Evolutionary conservation across 2,888 invertebrate species (phyloP).

Genomic region (Holacanthella duospinosa): DNA sequence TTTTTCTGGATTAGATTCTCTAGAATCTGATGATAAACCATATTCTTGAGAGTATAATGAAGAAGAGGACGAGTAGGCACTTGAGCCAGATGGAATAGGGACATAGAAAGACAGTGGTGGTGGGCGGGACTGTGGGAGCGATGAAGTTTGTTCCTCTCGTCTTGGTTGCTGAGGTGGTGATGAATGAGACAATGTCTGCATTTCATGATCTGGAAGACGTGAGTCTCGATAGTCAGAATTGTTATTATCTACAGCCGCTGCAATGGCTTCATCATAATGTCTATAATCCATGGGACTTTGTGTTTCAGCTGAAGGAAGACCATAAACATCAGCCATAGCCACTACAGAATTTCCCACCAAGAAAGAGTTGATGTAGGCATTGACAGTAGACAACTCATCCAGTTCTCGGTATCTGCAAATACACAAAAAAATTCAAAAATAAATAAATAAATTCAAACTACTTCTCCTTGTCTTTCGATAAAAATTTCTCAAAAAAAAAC

Average conservation of each 20-base stretch:
- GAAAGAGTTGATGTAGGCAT: conserved; percentile 1
- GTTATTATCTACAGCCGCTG: not conserved
- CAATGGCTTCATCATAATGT: not conserved
- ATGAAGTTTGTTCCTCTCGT: too few relatives aligned
- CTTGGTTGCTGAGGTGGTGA: too few relatives aligned
- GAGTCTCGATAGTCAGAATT: too few relatives aligned
- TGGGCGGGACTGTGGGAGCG: not conserved
- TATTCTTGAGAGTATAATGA: not conserved
- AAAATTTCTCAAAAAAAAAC: too few relatives aligned
- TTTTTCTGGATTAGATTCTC: not conserved
- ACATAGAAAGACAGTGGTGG: not conserved
- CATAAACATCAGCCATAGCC: not conserved
- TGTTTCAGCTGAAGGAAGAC: not conserved
- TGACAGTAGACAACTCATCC: not conserved
- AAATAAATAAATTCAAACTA: too few relatives aligned
- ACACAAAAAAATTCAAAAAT: too few relatives aligned
- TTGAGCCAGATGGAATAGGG: not conserved
- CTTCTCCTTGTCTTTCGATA: too few relatives aligned
- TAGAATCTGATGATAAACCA: too few relatives aligned
- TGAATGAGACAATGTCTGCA: not conserved
- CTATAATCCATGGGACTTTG: not conserved
- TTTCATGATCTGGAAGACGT: not conserved
- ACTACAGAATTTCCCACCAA: not conserved
- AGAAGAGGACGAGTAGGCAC: not conserved
- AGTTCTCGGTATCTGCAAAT: not conserved